These are phyloP conservation scores for Hirtodrosophila histrioides DNA, from an alignment of 2,888 invertebrate genomes.

Conservation along the genomic window DNA sequence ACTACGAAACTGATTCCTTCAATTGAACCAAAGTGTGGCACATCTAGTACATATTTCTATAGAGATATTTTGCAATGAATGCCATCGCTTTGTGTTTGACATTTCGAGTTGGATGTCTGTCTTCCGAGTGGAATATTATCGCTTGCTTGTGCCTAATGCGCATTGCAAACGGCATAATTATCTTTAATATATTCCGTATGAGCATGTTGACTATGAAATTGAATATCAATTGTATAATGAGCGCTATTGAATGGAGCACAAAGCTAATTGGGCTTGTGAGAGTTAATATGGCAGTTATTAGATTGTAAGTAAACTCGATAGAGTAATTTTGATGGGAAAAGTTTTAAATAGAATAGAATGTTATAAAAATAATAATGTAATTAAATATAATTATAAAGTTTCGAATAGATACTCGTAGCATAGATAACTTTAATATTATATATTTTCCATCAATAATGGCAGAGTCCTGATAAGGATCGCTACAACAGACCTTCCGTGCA, in stretches of 20 bases:
- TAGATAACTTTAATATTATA: no score
- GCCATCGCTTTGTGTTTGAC: constrained; percentile 17
- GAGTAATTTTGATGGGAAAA: constrained; percentile 23
- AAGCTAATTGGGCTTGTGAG: constrained; percentile 47
- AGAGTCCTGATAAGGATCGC: no score
- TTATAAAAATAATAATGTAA: neutral
- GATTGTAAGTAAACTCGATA: constrained; percentile 21
- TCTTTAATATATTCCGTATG: constrained; percentile 24
- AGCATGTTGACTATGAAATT: constrained; percentile 5
- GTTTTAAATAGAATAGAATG: neutral
- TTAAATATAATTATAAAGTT: neutral
- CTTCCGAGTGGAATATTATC: constrained; percentile 1
- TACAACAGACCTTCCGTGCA: no score
- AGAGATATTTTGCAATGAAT: constrained; percentile 17
- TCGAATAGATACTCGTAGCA: no score
- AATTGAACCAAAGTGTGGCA: no score
- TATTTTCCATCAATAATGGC: no score
- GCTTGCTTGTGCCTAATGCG: constrained; percentile 21
- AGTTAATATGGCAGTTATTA: constrained; percentile 37
- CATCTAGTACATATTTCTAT: neutral
- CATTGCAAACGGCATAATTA: constrained; percentile 24
- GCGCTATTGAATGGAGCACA: constrained; percentile 26
- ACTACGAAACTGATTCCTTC: no score
- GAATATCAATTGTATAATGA: constrained; percentile 24
- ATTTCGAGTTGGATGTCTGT: neutral